phyloP scores from a whole-genome alignment of 2,888 invertebrate genomes.

The Campopleginae sp. region DNA sequence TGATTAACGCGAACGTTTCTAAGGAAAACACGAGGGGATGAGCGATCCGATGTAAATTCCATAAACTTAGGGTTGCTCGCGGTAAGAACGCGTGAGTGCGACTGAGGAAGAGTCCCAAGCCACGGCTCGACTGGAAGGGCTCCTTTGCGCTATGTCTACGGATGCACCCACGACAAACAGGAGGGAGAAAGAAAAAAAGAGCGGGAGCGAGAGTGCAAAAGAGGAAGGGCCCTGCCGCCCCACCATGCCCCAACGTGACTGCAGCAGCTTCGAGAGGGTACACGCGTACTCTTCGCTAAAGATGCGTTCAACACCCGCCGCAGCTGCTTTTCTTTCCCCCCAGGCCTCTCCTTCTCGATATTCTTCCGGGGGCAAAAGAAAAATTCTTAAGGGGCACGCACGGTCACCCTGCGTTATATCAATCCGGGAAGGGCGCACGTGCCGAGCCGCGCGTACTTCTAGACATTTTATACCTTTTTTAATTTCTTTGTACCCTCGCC shows the following conservation, averaged over 20 bases:
- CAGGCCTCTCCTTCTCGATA: neutral
- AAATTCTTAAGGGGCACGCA: slow-evolving; percentile 60
- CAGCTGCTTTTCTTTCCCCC: slow-evolving; percentile 10
- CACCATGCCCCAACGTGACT: slow-evolving; percentile 59
- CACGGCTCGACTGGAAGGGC: slow-evolving; percentile 57
- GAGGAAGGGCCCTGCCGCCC: slow-evolving; percentile 61
- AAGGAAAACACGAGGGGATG: neutral
- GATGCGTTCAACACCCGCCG: slow-evolving; percentile 39
- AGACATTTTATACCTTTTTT: slow-evolving; percentile 9
- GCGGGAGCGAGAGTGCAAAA: slow-evolving; percentile 40
- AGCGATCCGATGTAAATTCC: slow-evolving; percentile 50
- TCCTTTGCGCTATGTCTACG: slow-evolving; percentile 47
- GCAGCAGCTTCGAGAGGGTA: slow-evolving; percentile 45
- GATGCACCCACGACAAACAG: slow-evolving; percentile 41
- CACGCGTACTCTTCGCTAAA: slow-evolving; percentile 29
- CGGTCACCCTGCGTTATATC: slow-evolving; percentile 40
- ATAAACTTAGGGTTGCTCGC: slow-evolving; percentile 67
- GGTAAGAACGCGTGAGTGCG: slow-evolving; percentile 75
- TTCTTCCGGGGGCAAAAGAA: slow-evolving; percentile 32
- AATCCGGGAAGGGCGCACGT: slow-evolving; percentile 39
- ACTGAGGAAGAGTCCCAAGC: slow-evolving; percentile 74
- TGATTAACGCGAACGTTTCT: neutral
- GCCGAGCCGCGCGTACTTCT: slow-evolving; percentile 22
- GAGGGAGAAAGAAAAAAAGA: slow-evolving; percentile 41
- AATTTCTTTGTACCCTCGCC: neutral